Percentiles rank a stretch among this genome's conserved stretches.
phyloP scores from a whole-genome alignment of 2,797 vertebrate genomes.

The Brotula barbata region DNA sequence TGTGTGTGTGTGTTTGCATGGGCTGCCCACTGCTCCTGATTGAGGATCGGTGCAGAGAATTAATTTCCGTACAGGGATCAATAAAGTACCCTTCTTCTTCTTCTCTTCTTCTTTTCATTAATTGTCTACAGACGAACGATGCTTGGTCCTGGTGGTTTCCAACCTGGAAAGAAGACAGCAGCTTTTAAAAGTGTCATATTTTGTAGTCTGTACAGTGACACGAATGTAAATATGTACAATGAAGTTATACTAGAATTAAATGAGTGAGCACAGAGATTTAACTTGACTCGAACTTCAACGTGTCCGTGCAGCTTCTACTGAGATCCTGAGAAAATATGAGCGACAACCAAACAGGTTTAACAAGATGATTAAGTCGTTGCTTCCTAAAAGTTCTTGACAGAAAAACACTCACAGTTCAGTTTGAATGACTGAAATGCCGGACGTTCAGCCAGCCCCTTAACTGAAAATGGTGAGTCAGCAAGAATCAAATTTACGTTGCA shows the following conservation, averaged over 20 bases:
- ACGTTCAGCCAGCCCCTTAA: neutral
- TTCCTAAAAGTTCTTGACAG: constrained; percentile 4
- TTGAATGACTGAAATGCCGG: neutral
- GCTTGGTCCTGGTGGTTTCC: constrained; percentile 13
- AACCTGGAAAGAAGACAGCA: constrained; percentile 16
- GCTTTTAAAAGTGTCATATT: neutral
- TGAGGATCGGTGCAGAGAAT: no score
- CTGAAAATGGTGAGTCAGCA: no score
- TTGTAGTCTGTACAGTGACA: neutral
- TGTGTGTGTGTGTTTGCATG: no score
- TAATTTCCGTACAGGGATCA: no score
- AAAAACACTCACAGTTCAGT: neutral
- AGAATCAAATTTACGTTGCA: no score
- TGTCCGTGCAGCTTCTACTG: constrained; percentile 9
- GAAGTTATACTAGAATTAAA: no score
- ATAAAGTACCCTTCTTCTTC: no score
- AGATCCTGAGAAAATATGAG: constrained; percentile 18
- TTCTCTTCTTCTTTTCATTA: constrained; percentile 5
- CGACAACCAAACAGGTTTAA: constrained; percentile 29
- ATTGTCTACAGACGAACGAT: constrained; percentile 25
- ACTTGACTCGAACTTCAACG: no score
- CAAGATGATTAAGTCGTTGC: neutral
- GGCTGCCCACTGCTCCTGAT: no score
- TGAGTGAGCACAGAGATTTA: neutral
- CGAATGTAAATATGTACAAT: no score